A percentile compares a stretch with the other conserved stretches of the same genome.
phyloP scores from a whole-genome alignment of 2,888 invertebrate species.

The Lathronympha strigana region DNA sequence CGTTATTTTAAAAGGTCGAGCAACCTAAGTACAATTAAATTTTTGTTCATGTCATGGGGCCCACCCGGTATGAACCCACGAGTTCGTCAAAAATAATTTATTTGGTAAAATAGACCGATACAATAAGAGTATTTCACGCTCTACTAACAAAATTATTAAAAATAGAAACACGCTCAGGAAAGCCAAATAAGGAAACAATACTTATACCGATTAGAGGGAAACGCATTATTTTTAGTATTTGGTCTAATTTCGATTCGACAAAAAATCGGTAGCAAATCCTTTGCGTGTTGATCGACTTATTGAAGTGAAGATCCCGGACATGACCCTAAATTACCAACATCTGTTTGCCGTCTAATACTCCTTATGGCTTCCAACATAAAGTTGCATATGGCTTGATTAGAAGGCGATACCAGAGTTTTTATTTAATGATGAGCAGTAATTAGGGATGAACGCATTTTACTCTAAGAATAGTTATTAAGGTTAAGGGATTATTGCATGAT shows the following conservation, averaged over 20 bases:
- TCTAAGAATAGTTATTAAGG: conserved; percentile 24
- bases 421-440: conserved; percentile 51
- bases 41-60: no score
- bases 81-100: background rate
- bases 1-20: no score
- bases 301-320: conserved; percentile 76
- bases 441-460: conserved; percentile 31
- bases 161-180: conserved; percentile 13
- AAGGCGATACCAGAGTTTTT: conserved; percentile 17
- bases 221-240: conserved; percentile 29
- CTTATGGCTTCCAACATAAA: conserved; percentile 45
- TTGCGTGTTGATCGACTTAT: conserved; percentile 74
- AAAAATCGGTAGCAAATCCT: conserved; percentile 57
- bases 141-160: background rate
- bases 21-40: no score
- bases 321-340: conserved; percentile 12
- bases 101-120: background rate
- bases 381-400: conserved; percentile 41
- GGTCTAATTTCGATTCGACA: conserved; percentile 47
- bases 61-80: no score
- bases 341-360: conserved; percentile 4
- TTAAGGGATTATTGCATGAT: conserved; percentile 27
- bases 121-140: background rate
- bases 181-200: conserved; percentile 24
- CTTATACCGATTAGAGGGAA: conserved; percentile 28